Evolutionary conservation across 1,140 invertebrate species (phyloP).

Genomic region (Philotrypesis tridentata): DNA sequence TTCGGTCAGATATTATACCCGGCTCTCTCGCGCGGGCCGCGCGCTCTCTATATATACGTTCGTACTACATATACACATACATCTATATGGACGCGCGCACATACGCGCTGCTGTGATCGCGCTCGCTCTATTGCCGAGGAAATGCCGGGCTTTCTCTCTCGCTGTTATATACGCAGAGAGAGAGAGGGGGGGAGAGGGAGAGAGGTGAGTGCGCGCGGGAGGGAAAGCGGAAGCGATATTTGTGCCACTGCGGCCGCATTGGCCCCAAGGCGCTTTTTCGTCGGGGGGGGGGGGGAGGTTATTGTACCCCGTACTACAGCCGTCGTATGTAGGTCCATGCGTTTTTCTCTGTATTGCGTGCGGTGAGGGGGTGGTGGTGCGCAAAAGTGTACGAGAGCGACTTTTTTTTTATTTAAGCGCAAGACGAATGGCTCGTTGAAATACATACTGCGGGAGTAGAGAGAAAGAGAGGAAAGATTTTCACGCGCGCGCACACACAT

Average conservation of each 20-base stretch:
- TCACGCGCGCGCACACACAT: neutral
- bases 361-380: no score
- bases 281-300: no score
- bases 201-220: constrained; percentile 1
- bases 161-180: no score
- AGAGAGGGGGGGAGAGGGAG: no score
- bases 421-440: no score
- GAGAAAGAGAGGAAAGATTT: no score
- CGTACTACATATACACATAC: neutral
- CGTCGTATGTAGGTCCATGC: neutral
- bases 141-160: neutral
- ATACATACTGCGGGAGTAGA: no score
- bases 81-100: neutral
- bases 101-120: constrained; percentile 1
- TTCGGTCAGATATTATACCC: constrained; percentile 57
- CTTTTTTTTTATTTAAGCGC: no score
- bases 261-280: constrained; percentile 32
- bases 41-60: no score
- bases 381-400: no score
- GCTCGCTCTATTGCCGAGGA: neutral
- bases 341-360: no score
- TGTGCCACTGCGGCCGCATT: neutral
- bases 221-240: constrained; percentile 17
- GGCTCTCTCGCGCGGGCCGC: constrained; percentile 23
- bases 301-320: no score